These are phyloP conservation scores for Hydrolagus affinis DNA, from an alignment of 2,113 vertebrate genomes.

Conservation along the genomic window DNA sequence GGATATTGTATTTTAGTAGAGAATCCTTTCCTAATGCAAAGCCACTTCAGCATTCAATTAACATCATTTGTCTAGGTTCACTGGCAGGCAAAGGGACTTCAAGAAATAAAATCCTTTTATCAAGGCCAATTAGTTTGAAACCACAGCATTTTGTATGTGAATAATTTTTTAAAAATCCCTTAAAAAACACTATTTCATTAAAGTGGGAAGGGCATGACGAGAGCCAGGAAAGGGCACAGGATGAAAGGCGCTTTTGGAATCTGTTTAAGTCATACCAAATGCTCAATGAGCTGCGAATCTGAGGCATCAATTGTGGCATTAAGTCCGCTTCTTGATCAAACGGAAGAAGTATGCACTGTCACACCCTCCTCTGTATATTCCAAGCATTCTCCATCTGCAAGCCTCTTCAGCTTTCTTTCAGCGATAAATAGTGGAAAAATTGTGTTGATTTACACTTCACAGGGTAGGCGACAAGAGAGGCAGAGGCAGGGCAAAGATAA, in stretches of 20 bases:
- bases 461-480: constrained; percentile 43
- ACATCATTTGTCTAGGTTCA: constrained; percentile 41
- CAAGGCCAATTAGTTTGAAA: constrained; percentile 45
- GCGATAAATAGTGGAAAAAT: constrained; percentile 32
- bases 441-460: constrained; percentile 37
- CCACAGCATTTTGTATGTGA: constrained; percentile 29
- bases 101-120: constrained; percentile 52
- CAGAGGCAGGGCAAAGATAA: constrained; percentile 44
- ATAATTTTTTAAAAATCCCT: constrained; percentile 25
- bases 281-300: constrained; percentile 32
- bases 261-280: constrained; percentile 29
- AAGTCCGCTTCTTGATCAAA: constrained; percentile 32
- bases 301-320: constrained; percentile 32
- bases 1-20: constrained; percentile 41
- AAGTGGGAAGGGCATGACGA: constrained; percentile 27
- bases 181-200: constrained; percentile 31
- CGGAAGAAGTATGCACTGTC: constrained; percentile 30
- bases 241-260: constrained; percentile 30
- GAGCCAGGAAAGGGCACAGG: not conserved
- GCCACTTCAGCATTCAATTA: constrained; percentile 40
- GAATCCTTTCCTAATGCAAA: constrained; percentile 39
- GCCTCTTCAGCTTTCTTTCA: constrained; percentile 31
- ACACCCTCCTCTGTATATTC: constrained; percentile 31
- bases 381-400: constrained; percentile 25
- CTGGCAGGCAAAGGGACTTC: constrained; percentile 43